These are phyloP conservation scores for Tupaia chinensis DNA, from an alignment of 2,113 vertebrate genomes.

Conservation along the genomic window DNA sequence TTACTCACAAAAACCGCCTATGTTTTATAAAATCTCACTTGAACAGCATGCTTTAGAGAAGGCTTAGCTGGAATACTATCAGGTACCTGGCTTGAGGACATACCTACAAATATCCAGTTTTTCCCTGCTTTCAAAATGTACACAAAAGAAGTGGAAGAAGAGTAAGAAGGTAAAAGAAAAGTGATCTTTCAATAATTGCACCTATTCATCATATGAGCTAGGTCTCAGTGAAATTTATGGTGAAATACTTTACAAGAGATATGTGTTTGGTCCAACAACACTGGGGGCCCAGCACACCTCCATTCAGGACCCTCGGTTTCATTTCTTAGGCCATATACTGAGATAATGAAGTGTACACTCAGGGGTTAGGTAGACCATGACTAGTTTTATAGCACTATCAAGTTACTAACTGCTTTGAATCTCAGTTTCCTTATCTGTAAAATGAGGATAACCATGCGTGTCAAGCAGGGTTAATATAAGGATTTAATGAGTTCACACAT, in stretches of 20 bases:
- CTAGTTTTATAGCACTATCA: neutral
- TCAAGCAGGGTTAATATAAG: neutral
- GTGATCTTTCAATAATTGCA: constrained; percentile 17
- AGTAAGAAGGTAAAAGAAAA: neutral
- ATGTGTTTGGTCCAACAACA: neutral
- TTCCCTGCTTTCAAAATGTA: constrained; percentile 42
- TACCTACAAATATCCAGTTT: neutral
- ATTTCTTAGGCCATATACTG: neutral
- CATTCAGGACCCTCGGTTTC: neutral
- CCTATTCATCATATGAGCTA: neutral
- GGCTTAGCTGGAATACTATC: neutral
- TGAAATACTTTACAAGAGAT: neutral
- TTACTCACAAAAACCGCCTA: neutral
- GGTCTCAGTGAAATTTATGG: neutral
- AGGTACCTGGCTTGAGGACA: neutral
- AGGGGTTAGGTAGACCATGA: neutral
- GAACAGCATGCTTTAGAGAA: neutral
- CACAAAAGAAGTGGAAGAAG: neutral
- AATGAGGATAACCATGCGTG: neutral
- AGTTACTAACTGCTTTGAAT: neutral
- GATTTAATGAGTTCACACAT: constrained; percentile 18
- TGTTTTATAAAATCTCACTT: neutral
- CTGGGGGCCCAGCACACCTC: neutral
- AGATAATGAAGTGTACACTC: neutral
- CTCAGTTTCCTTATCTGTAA: constrained; percentile 19